Base-by-base conservation (phyloP, 37 sponge, comb jelly and placozoan genomes). In the Halisarca cf. caerulea region DNA sequence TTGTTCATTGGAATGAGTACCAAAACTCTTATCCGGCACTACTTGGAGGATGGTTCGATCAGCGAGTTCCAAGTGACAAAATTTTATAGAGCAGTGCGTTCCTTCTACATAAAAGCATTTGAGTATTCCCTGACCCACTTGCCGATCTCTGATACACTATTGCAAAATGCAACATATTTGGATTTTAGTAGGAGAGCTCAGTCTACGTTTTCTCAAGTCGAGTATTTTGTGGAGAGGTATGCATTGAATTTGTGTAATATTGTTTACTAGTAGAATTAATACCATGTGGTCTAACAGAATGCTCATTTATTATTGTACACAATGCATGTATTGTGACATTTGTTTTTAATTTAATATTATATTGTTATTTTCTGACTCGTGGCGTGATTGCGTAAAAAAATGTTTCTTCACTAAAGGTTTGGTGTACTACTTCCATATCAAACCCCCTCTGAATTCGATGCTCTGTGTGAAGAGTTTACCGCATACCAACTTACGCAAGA, bases 91-190 rank as follows among this genome's bases (percentile, higher is more conserved):
- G 44, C 30, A 21, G 82, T 81, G 7, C 42, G 62, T 23, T 47
- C 66, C 18, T 81, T 81, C 44, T 81, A 81, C 59, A 55, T 81
- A 18, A 11, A 25, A n/a, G n/a, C n/a, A n/a, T n/a, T n/a, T n/a
- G n/a, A n/a, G n/a, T n/a, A n/a, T n/a, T n/a, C n/a, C n/a, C n/a
- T n/a, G n/a, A n/a, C n/a, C n/a, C n/a, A n/a, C n/a, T n/a, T n/a
- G n/a, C n/a, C n/a, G n/a, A n/a, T n/a, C n/a, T n/a, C n/a, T n/a
- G n/a, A 66, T 66, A 11, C 11, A 25, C 32, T 66, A 25, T 25
- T 66, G 30, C 11, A 23, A 24, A 66, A 66, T 66, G 69, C 69
- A 28, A 66, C 25, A 21, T 66, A n/a, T 25, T 11, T 66, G 32
- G 20, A 66, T 25, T 66, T 24, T 66, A 66, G 11, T 14, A 11